Evolutionary conservation across 2,797 vertebrate species (phyloP).

Genomic region (Falco peregrinus): DNA sequence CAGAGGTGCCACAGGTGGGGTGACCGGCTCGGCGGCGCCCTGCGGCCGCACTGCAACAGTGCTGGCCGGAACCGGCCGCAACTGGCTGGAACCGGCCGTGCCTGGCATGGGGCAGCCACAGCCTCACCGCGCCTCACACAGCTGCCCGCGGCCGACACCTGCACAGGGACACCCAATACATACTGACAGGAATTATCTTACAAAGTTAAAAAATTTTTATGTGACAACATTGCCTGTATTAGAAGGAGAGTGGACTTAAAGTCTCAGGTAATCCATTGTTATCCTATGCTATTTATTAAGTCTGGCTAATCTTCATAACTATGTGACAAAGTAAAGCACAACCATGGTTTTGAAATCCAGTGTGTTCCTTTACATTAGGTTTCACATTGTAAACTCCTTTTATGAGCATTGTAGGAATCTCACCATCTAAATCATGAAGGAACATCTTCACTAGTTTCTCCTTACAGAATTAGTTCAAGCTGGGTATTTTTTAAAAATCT

Average conservation of each 20-base stretch:
- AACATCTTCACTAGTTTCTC: neutral
- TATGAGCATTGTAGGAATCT: neutral
- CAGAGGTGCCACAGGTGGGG: neutral
- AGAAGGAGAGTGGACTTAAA: neutral
- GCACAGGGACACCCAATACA: rapidly evolving
- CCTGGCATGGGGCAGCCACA: rapidly evolving
- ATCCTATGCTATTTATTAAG: neutral
- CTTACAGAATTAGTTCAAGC: neutral
- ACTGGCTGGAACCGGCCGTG: rapidly evolving
- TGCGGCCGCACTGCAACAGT: rapidly evolving
- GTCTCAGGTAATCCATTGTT: neutral
- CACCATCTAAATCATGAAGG: neutral
- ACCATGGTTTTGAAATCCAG: neutral
- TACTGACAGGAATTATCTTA: neutral
- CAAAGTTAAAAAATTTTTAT: neutral
- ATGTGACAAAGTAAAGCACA: neutral
- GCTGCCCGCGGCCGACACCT: too few species aligned
- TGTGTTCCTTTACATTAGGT: neutral
- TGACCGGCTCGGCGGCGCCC: rapidly evolving
- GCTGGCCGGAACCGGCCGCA: rapidly evolving
- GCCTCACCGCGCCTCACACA: neutral
- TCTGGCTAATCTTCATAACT: neutral
- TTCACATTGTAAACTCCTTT: neutral
- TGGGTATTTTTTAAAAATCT: neutral
- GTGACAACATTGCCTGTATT: neutral